Evolutionary conservation across 2,113 vertebrate species (phyloP), one percentile per base, ranked within the genome.

Genomic region (Ceyx melanurus): DNA sequence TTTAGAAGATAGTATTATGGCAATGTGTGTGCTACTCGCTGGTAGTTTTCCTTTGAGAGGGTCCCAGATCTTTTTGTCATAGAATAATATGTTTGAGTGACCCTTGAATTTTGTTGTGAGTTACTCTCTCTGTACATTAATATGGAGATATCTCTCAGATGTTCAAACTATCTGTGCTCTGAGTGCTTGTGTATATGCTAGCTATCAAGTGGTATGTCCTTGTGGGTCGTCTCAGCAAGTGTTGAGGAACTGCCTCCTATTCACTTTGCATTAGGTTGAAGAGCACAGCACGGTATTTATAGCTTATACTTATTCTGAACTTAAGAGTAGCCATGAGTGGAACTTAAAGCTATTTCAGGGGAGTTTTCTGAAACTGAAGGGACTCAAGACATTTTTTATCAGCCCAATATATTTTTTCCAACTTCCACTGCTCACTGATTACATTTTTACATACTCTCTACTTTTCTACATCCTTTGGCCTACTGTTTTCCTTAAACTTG

Each of bases 281-380:
- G n/a, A 70, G 3, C 16, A 22, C 0, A 3, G 9, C 7, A 35
- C 3, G 3, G 0, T 8, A 19, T 12, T 11, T 42, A 8, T 3
- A 50, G 3, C 15, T 15, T 40, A 8, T 42, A 51, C 10, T 26
- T 6, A 11, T 29, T 56, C 12, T 7, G 0, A 37, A 10, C 13
- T n/a, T 23, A 19, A 8, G 4, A 50, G 23, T 6, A 66, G 2
- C 11, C 65, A 28, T 45, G 22, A 65, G 6, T 14, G 40, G 21
- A 13, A n/a, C 15, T 42, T 33, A 6, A 56, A 25, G 8, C 21
- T 76, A 7, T 29, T 40, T 56, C n/a, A 51, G 16, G 8, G 51
- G 3, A 73, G 15, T 42, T 13, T 60, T 88, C 60, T 73, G 42
- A 48, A 79, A 67, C 25, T 61, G 15, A 13, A 53, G 14, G 13